Base-by-base conservation (phyloP, 2,888 invertebrate species). In the Tricholauxania praeusta region DNA sequence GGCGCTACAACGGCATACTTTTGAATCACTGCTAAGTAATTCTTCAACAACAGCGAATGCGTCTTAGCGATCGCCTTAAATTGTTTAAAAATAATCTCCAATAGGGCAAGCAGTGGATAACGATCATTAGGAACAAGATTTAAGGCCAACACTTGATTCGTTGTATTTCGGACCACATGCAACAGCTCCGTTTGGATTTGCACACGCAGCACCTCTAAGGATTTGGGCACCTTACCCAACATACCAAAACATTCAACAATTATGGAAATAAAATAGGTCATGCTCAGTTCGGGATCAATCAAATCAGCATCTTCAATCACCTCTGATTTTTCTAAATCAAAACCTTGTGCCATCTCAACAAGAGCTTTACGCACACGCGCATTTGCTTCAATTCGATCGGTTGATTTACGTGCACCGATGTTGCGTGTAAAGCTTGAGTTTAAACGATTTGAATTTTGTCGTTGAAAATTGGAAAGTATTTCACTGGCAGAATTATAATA, bases 201-300 rank as follows among this genome's bases (percentile, higher is more conserved):
- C 53, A 92, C 91, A 87, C 94, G 94, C 80, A 96, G 91, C 83
- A 92, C 92, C 89, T 96, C 95, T 52, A 96, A 91, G 28, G 96
- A 94, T 80, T 95, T 96, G 69, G 94, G 93, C 79, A 97, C 89
- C 85, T 94, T 95, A 68, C 93, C 93, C 75, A 97, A 88, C 74
- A 94, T 91, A 15, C 93, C 94, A 68, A 97, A 90, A 75, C 96
- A 96, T 84, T 97, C 96, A 0, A 96, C 91, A 59, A 96, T 90
- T 80, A 94, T 91, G 81, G 94, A 92, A 82, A 96, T 92, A 75
- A 92, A 93, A 82, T 92, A 91, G 77, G 90, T 90, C 64, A 91
- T 89, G 84, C 91, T 90, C 66, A 90, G 88, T 80, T 91, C 91
- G 2, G 90, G 89, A 84, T 91, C 90, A 22, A 87, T 80, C n/a